A percentile compares a stretch with the other conserved stretches of the same genome.
phyloP scores from a whole-genome alignment of 2,797 vertebrate species.

The Loriculus beryllinus region DNA sequence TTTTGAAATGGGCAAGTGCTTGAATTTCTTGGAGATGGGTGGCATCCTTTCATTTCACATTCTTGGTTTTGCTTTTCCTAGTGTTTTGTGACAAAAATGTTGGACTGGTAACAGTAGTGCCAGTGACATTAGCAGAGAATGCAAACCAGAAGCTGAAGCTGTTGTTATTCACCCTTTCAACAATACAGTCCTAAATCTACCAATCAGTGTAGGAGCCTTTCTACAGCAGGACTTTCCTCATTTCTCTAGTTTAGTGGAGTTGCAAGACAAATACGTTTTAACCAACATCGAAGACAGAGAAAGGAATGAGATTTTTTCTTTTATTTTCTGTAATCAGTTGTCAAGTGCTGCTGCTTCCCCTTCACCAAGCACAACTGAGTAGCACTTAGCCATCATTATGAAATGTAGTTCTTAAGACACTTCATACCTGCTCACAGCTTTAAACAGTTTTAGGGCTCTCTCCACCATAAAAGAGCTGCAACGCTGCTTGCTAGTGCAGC shows the following conservation, averaged over 20 bases:
- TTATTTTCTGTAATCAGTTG: constrained; percentile 49
- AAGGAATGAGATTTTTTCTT: constrained; percentile 16
- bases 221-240: not conserved
- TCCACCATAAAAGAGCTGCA: constrained; percentile 34
- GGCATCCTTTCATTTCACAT: not conserved
- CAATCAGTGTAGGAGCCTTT: not conserved
- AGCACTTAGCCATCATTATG: constrained; percentile 48
- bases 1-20: not conserved
- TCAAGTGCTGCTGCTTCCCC: constrained; percentile 17
- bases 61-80: not conserved
- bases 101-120: not conserved
- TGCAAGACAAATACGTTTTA: not conserved
- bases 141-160: not conserved
- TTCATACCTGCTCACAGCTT: constrained; percentile 38
- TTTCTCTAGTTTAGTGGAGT: not conserved
- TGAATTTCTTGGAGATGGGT: not conserved
- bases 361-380: constrained; percentile 48
- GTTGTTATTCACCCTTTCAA: not conserved
- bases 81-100: not conserved
- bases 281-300: not conserved
- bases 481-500: not conserved
- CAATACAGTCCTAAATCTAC: not conserved
- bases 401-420: constrained; percentile 26
- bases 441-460: constrained; percentile 54
- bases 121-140: not conserved